Evolutionary conservation across 2,888 invertebrate species (phyloP).

Genomic region (Hyalella azteca): DNA sequence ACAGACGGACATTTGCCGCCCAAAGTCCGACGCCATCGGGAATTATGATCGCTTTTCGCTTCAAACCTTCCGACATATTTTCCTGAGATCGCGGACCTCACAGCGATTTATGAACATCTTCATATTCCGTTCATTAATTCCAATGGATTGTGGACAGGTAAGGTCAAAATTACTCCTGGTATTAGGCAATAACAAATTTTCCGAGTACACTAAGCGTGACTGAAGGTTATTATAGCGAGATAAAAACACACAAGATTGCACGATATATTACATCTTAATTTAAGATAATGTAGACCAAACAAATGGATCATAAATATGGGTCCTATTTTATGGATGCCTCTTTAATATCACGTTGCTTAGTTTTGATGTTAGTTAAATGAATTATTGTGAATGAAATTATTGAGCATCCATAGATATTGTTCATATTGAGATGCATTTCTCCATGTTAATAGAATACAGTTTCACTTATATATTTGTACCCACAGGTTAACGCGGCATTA

Average conservation of each 20-base stretch:
- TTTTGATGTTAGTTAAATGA: no score
- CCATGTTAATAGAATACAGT: no score
- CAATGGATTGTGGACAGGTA: not conserved
- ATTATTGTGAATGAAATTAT: no score
- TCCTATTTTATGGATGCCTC: no score
- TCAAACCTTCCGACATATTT: not conserved
- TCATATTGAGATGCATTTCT: no score
- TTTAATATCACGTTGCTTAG: no score
- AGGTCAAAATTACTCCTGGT: not conserved
- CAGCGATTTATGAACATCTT: not conserved
- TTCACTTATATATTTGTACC: no score
- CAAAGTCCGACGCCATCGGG: not conserved
- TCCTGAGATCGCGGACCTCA: not conserved
- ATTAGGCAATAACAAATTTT: no score
- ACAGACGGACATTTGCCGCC: not conserved
- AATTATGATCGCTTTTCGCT: not conserved
- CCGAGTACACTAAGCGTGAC: no score
- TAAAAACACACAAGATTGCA: not conserved
- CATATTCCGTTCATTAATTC: constrained; percentile 8
- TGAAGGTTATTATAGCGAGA: no score
- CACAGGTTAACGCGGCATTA: no score
- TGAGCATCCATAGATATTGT: no score
- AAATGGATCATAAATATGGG: not conserved
- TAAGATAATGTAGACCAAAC: not conserved
- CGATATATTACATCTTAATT: not conserved